phyloP scores from a whole-genome alignment of 1,140 invertebrate species.

The Sinonovacula constricta region DNA sequence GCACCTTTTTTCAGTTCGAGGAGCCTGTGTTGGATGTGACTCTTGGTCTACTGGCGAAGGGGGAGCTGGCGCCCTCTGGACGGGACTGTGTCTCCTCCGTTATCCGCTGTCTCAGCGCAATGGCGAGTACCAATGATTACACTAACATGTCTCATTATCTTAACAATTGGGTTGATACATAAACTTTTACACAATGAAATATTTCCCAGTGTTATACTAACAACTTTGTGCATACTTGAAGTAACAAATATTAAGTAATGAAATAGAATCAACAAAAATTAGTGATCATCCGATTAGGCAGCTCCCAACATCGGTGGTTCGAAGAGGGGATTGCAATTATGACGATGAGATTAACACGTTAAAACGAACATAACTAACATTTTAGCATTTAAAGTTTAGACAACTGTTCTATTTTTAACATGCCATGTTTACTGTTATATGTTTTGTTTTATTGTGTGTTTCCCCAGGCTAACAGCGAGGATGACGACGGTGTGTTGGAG shows the following conservation, averaged over 20 bases:
- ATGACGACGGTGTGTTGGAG: constrained; percentile 85
- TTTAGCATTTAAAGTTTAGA: background rate
- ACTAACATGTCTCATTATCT: too few species aligned
- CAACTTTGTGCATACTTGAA: too few species aligned
- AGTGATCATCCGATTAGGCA: too few species aligned
- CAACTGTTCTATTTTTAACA: background rate
- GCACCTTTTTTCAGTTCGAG: constrained; percentile 64
- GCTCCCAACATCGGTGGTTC: too few species aligned
- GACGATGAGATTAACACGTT: constrained; percentile 7
- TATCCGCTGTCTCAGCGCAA: constrained; percentile 58
- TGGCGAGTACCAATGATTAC: too few species aligned
- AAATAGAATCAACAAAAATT: too few species aligned
- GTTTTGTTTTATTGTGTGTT: background rate
- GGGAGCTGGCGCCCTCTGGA: constrained; percentile 53
- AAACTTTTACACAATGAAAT: too few species aligned
- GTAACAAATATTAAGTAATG: too few species aligned
- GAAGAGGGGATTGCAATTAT: background rate
- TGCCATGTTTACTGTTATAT: background rate
- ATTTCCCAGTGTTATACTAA: too few species aligned
- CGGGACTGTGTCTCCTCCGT: constrained; percentile 53
- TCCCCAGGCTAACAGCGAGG: constrained; percentile 69
- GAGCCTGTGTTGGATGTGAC: constrained; percentile 62
- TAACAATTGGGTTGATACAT: too few species aligned
- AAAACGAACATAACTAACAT: background rate
- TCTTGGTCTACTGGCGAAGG: constrained; percentile 57